Base-by-base conservation (phyloP, 2,888 invertebrate species). In the Coronaproctus castanopsis region DNA sequence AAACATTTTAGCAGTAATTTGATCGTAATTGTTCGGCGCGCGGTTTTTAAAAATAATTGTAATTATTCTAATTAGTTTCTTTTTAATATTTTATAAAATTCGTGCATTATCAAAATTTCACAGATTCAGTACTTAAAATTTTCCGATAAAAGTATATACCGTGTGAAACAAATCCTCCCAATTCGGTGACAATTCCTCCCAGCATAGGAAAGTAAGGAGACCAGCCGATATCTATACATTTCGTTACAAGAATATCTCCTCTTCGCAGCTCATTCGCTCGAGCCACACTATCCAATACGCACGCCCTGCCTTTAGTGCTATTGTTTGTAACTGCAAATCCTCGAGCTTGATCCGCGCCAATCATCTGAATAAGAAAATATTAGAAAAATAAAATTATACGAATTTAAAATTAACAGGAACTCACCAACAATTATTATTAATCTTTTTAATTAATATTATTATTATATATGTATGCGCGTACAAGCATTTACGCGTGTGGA, bases 161-260 rank as follows among this genome's bases (percentile, higher is more conserved):
- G 67, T 88, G 87, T 48, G 87, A 87, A 65, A 87, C 80, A 2
- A 88, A 76, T 24, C 88, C 88, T 1, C 88, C 88, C 0, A 87
- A 75, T 70, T 89, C 88, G 0, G 87, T 88, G 8, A 86, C 82
- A 55, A 88, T 78, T 8, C 87, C 89, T 0, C 79, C 74, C 20
- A 89, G 70, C 55, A 87, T 76, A 0, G 87, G 85, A 70, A 88
- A 89, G 72, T 87, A 87, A 0, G 87, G 87, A 1, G 83, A 82
- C 88, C 88, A 89, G 1, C 85, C 87, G 64, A 88, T 82, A 68
- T 89, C 88, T 0, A 87, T 87, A 52, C 80, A 78, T 65, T 77
- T 77, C 0, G 87, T 85, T 64, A 89, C 80, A 64, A 89, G 73
- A 63, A 89, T 77, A 67, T 89, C 88, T 1, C 85, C 85, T 64